phyloP scores from a whole-genome alignment of 2,797 vertebrate species.

The Huso huso region DNA sequence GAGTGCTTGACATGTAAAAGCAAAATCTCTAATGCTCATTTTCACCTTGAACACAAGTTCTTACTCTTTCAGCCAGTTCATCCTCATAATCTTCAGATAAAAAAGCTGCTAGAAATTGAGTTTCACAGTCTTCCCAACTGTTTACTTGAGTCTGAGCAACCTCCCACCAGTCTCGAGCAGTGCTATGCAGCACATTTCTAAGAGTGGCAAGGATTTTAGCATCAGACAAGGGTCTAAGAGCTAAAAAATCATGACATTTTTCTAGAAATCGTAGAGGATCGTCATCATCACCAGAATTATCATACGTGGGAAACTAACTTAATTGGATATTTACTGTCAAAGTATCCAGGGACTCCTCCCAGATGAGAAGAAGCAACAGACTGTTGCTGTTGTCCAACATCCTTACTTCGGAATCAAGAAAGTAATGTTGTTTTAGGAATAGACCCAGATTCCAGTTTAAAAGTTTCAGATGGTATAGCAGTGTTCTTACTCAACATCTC shows the following conservation, averaged over 20 bases:
- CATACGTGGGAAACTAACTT: background rate
- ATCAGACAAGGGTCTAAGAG: background rate
- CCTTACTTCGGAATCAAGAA: too few relatives aligned
- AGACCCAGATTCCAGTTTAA: too few relatives aligned
- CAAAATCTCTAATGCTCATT: background rate
- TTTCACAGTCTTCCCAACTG: background rate
- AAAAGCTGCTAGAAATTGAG: background rate
- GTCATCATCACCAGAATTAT: background rate
- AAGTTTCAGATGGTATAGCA: too few relatives aligned
- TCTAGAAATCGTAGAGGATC: background rate
- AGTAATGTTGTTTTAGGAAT: too few relatives aligned
- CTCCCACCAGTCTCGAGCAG: slow-evolving; percentile 2
- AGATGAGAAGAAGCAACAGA: too few relatives aligned
- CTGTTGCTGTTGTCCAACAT: too few relatives aligned
- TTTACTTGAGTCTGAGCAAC: background rate
- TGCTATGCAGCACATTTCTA: slow-evolving; percentile 3
- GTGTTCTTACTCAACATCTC: too few relatives aligned
- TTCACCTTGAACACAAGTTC: background rate
- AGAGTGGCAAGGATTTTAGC: slow-evolving; percentile 4
- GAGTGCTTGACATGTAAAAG: background rate
- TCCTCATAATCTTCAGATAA: background rate
- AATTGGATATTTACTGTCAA: background rate
- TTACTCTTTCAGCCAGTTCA: background rate
- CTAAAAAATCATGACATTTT: background rate
- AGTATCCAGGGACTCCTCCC: too few relatives aligned